Base-by-base conservation (phyloP, 2,797 vertebrate genomes). In the Helicolenus hilgendorfi region DNA sequence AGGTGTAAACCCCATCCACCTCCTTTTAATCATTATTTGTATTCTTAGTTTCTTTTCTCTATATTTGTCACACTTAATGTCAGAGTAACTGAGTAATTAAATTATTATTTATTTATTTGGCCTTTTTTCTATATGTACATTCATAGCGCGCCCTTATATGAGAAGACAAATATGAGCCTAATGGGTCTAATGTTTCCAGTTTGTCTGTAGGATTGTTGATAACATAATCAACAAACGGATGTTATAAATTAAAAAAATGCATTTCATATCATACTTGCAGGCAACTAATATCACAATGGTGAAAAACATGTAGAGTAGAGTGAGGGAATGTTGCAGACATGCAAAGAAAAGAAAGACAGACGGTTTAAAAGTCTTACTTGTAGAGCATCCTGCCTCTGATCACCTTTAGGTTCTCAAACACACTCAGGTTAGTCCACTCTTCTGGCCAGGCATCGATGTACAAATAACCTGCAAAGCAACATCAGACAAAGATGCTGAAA, bases 391-490 rank as follows among this genome's bases (percentile, higher is more conserved):
- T 96, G 83, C 99, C 99, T 77, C 98, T 94, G 95, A 99, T 98
- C 84, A 98, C 96, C 76, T 96, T 97, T 76, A 99, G 97, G 91
- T 99, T 99, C 87, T 99, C 98, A 96, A 99, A 99, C 69, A 98
- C 97, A 0, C 95, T 95, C 83, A 99, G 96, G 91, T 98, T 91
- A 14, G 84, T 82, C 93, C 96, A 88, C 83, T 93, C 92, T 0
- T 97, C 95, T 0, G 98, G 98, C 99, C 99, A 99, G 0, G 98
- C 97, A 0, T 98, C 98, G 20, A 99, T 98, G 93, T 99, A 99
- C 82, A 99, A 94, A 94, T 98, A 99, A 15, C 98, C 99, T 99
- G 95, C 4, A 86, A 24, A 11, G 33, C 1, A 77, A 69, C 24
- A 53, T 22, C 71, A 80, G 31, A 49, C 70, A 77, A 29, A 63